Base-by-base conservation (phyloP, 1,140 invertebrate genomes). In the Batillaria attramentaria region DNA sequence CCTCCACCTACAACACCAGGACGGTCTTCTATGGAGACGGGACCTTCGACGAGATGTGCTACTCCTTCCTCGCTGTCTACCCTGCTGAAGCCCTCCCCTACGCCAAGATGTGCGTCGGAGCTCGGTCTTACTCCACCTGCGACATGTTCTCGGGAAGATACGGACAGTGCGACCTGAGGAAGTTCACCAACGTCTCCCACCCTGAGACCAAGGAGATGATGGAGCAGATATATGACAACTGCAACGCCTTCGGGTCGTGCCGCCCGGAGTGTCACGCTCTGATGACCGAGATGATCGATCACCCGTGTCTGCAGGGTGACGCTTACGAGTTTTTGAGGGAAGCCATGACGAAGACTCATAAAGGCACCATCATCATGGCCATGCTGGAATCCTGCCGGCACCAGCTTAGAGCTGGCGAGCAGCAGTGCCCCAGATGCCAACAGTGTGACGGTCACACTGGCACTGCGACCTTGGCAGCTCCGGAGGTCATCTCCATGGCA, bases 41-140 rank as follows among this genome's bases (percentile, higher is more conserved):
- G 24, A 73, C 85, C 3, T 77, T 37, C 28, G 81, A 86, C 72
- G 85, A 86, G 79, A 86, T 86, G 85, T 86, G 85, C 72, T 84
- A 72, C 72, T 82, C 80, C 13, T 83, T 86, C 57, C 50, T 85
- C 13, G 81, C 83, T 5, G 84, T 81, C 60, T 83, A 83, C 43
- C 85, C 85, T 1, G 62, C 35, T 24, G 68, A 73, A 28, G 39
- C 37, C 33, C 68, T 82, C 35, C 31, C 68, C 0, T 13, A 37
- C 31, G 24, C 68, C 37, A 2, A 54, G 50, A n/a, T 33, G 4
- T 62, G 60, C 35, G 18, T 62, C 60, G 35, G 3, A n/a, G 28
- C n/a, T n/a, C n/a, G 60, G 3, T 62, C 60, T 1, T 31, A 31
- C 35, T n/a, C 28, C 0, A 4, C 8, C 28, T 62, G 60, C 60